Evolutionary conservation across 2,797 vertebrate genomes (phyloP).

Genomic region (Acropternis orthonyx): DNA sequence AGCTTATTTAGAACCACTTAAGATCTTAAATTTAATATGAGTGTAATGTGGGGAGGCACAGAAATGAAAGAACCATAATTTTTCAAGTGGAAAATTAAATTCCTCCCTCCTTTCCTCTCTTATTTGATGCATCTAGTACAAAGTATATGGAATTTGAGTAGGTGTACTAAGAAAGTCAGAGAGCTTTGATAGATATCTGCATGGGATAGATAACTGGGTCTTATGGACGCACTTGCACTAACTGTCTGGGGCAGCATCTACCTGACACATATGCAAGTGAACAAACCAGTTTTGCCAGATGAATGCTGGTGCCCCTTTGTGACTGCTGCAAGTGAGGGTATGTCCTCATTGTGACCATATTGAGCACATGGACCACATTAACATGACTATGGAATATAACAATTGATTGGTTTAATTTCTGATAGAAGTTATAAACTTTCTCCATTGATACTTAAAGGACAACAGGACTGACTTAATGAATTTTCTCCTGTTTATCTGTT

Average conservation of each 20-base stretch:
- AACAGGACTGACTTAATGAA: neutral
- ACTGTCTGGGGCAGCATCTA: neutral
- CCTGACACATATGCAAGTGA: neutral
- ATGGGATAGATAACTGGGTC: neutral
- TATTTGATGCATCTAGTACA: neutral
- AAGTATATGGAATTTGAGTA: neutral
- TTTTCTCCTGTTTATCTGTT: neutral
- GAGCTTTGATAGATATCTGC: neutral
- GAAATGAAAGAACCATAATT: conserved; percentile 11
- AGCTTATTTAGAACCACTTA: conserved; percentile 32
- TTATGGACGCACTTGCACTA: neutral
- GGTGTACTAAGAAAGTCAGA: neutral
- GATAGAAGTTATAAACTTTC: neutral
- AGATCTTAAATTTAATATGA: conserved; percentile 29
- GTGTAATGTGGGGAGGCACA: neutral
- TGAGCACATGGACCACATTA: neutral
- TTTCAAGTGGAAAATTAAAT: conserved; percentile 36
- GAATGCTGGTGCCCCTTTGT: neutral
- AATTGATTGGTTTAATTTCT: neutral
- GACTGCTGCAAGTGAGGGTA: neutral
- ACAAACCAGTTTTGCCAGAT: neutral
- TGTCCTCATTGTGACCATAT: neutral
- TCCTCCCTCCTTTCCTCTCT: neutral
- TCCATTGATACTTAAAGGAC: neutral
- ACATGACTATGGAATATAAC: neutral